Evolutionary conservation across 2,797 vertebrate genomes (phyloP).

Genomic region (Orientallactaga sibirica): DNA sequence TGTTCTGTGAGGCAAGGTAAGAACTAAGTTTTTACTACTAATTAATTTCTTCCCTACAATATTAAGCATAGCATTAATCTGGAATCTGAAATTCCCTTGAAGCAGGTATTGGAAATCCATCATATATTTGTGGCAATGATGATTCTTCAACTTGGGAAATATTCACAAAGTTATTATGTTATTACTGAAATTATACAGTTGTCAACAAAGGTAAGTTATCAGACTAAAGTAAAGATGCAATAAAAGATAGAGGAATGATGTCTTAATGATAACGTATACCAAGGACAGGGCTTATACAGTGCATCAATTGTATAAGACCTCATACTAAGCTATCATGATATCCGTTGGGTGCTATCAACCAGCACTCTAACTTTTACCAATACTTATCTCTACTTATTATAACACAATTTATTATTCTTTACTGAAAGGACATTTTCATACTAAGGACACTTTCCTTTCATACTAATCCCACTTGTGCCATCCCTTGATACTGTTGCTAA

Average conservation of each 20-base stretch:
- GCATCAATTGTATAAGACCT: neutral
- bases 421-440: neutral
- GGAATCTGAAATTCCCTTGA: slow-evolving; percentile 52
- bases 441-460: neutral
- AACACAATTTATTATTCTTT: slow-evolving; percentile 13
- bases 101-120: slow-evolving; percentile 35
- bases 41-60: neutral
- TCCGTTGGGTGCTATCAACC: neutral
- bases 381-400: neutral
- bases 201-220: neutral
- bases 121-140: neutral
- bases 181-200: neutral
- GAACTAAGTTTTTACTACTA: neutral
- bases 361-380: neutral
- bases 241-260: slow-evolving; percentile 1
- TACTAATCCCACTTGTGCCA: neutral
- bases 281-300: neutral
- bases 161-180: neutral
- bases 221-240: neutral
- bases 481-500: neutral
- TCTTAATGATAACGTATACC: slow-evolving; percentile 17
- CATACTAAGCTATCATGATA: neutral
- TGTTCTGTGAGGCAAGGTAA: slow-evolving; percentile 11
- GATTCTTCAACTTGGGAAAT: neutral
- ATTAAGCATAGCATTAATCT: slow-evolving; percentile 7